phyloP scores from a whole-genome alignment of 2,888 invertebrate genomes.

The Cetonia aurata region DNA sequence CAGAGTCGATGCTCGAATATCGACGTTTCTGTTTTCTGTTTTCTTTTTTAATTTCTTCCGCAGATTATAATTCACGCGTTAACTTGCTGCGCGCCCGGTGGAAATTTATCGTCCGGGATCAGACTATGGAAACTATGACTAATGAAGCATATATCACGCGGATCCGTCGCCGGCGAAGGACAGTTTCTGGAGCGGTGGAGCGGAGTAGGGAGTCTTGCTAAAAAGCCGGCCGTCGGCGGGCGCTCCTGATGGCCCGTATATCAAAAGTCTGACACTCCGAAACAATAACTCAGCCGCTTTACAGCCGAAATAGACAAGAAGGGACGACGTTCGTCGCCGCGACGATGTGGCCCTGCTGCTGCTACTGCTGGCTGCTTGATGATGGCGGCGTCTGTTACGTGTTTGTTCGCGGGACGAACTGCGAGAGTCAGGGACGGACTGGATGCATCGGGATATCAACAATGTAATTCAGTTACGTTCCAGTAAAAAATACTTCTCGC shows the following conservation, averaged over 20 bases:
- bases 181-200: slow-evolving; percentile 48
- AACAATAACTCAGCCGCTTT: slow-evolving; percentile 66
- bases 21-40: not conserved
- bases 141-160: slow-evolving; percentile 62
- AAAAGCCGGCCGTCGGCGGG: slow-evolving; percentile 56
- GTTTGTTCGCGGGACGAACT: slow-evolving; percentile 25
- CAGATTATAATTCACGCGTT: slow-evolving; percentile 47
- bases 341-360: slow-evolving; percentile 35
- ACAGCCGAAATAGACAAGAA: slow-evolving; percentile 64
- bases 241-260: slow-evolving; percentile 65
- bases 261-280: slow-evolving; percentile 65
- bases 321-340: slow-evolving; percentile 50
- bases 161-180: slow-evolving; percentile 54
- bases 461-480: no score
- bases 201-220: slow-evolving; percentile 53
- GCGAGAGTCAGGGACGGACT: slow-evolving; percentile 39
- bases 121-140: slow-evolving; percentile 57
- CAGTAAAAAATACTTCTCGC: no score
- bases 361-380: slow-evolving; percentile 33
- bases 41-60: slow-evolving; percentile 44
- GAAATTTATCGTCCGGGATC: slow-evolving; percentile 46
- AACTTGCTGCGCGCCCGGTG: slow-evolving; percentile 36
- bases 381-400: slow-evolving; percentile 43
- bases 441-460: not conserved
- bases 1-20: slow-evolving; percentile 15